These are phyloP conservation scores for Furcifer pardalis DNA, from an alignment of 2,797 vertebrate species.

Conservation along the genomic window DNA sequence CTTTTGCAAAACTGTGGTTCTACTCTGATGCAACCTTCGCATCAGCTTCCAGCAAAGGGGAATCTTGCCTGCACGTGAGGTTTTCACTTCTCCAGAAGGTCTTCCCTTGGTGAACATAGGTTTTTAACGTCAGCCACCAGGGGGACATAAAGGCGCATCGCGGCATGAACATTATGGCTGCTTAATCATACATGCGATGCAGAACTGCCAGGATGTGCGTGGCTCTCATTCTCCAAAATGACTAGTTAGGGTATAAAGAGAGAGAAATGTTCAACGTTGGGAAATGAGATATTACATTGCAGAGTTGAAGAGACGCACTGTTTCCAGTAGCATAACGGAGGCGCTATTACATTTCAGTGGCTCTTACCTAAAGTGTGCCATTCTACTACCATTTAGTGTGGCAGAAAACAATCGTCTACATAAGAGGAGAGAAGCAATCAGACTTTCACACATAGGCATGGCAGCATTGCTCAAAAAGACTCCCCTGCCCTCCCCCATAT, in stretches of 20 bases:
- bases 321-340: not conserved
- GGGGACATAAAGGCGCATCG: not conserved
- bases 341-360: not conserved
- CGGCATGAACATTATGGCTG: not conserved
- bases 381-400: too few relatives aligned
- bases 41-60: not conserved
- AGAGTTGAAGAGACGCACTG: not conserved
- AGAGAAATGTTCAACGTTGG: not conserved
- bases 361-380: not conserved
- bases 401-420: too few relatives aligned
- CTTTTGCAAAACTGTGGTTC: not conserved
- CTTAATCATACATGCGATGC: slow-evolving; percentile 13
- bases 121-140: not conserved
- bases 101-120: not conserved
- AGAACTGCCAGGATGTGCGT: not conserved
- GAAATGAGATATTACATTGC: not conserved
- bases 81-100: not conserved
- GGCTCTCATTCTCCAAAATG: not conserved
- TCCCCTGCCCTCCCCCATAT: too few relatives aligned
- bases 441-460: too few relatives aligned
- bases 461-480: too few relatives aligned
- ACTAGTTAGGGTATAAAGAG: not conserved
- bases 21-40: not conserved
- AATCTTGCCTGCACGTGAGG: not conserved
- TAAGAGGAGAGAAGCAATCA: too few relatives aligned